A percentile compares a stretch with the other conserved stretches of the same genome.
These are phyloP conservation scores for Euthynnus affinis DNA, from an alignment of 2,797 vertebrate species.

Conservation along the genomic window DNA sequence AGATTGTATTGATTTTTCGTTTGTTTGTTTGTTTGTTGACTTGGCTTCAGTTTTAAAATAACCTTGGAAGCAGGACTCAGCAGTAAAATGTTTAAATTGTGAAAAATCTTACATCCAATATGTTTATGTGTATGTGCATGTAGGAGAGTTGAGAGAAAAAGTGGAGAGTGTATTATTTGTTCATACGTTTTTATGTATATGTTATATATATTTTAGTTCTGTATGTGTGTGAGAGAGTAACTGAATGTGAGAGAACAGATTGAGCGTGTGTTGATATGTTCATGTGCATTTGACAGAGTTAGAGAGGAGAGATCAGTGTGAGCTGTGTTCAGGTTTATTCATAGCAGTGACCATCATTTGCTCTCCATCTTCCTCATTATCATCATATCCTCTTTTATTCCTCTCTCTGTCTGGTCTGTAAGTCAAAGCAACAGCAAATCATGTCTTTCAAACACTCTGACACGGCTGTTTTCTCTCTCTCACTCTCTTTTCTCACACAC, in stretches of 20 bases:
- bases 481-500: constrained; percentile 1
- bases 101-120: not conserved
- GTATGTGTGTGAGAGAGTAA: not conserved
- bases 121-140: not conserved
- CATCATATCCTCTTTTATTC: constrained; percentile 37
- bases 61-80: not conserved
- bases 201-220: not conserved
- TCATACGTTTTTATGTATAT: not conserved
- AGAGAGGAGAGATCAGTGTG: constrained; percentile 66
- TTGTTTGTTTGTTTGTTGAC: not conserved
- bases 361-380: constrained; percentile 34
- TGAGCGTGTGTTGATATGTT: constrained; percentile 26
- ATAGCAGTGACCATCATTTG: constrained; percentile 68
- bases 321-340: constrained; percentile 82
- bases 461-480: constrained; percentile 22
- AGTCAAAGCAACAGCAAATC: constrained; percentile 23
- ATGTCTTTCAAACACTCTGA: constrained; percentile 12
- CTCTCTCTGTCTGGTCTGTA: not conserved
- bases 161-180: no score
- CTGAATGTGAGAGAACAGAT: not conserved
- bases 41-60: constrained; percentile 16
- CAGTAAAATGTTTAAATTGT: not conserved
- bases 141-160: not conserved
- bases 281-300: constrained; percentile 60
- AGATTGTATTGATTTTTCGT: constrained; percentile 20